These are phyloP conservation scores for Lymantria monacha DNA, from an alignment of 2,888 invertebrate species.

Conservation along the genomic window DNA sequence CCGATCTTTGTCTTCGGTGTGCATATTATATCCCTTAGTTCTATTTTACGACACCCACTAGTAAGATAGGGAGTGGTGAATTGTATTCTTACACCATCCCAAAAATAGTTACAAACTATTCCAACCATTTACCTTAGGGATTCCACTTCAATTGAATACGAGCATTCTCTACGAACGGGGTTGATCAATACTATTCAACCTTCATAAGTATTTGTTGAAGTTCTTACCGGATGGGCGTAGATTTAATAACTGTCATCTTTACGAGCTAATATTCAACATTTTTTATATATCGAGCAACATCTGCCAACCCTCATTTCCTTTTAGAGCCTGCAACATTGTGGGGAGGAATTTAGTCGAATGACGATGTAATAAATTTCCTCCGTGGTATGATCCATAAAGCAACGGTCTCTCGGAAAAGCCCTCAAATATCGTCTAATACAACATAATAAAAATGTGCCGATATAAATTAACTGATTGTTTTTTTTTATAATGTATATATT, in stretches of 20 bases:
- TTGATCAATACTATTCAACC: too few relatives aligned
- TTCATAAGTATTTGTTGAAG: constrained; percentile 26
- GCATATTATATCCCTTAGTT: too few relatives aligned
- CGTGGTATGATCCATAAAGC: constrained; percentile 65
- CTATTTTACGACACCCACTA: too few relatives aligned
- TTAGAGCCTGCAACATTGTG: constrained; percentile 52
- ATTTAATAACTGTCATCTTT: constrained; percentile 58
- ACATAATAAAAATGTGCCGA: constrained; percentile 37
- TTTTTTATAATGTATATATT: constrained; percentile 7
- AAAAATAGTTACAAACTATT: too few relatives aligned
- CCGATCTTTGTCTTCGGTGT: too few relatives aligned
- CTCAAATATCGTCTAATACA: constrained; percentile 30
- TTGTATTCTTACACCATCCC: too few relatives aligned
- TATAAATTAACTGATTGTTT: constrained; percentile 38
- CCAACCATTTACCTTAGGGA: too few relatives aligned
- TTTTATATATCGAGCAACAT: constrained; percentile 44
- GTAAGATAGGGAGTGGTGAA: too few relatives aligned
- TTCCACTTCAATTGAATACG: neutral
- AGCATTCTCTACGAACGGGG: too few relatives aligned
- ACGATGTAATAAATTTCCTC: constrained; percentile 65
- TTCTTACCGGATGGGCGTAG: constrained; percentile 21
- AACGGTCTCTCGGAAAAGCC: constrained; percentile 29
- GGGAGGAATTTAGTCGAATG: constrained; percentile 62
- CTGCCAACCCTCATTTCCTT: constrained; percentile 62
- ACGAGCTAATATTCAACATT: constrained; percentile 52